A percentile compares a stretch with the other conserved stretches of the same genome.
These are phyloP conservation scores for Equus przewalskii DNA, from an alignment of 2,113 vertebrate species.

Conservation along the genomic window DNA sequence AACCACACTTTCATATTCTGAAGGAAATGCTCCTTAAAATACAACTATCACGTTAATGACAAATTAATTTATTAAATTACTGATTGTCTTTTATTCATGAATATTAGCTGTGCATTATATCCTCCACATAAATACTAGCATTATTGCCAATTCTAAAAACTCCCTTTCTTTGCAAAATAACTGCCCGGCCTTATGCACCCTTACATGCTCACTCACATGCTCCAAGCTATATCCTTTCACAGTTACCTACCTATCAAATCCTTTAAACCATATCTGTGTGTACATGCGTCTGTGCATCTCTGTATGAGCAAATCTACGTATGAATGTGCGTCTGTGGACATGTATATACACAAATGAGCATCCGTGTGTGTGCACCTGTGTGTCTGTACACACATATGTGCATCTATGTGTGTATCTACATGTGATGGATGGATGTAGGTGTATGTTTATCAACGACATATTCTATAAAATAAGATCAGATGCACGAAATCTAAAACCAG, in stretches of 20 bases:
- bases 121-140: neutral
- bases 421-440: neutral
- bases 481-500: neutral
- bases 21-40: conserved; percentile 42
- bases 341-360: accelerated
- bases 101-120: neutral
- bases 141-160: conserved; percentile 7
- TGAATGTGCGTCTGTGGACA: neutral
- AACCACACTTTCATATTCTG: neutral
- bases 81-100: neutral
- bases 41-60: neutral
- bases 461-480: neutral
- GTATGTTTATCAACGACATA: no score
- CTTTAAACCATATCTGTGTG: neutral
- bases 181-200: neutral
- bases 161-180: conserved; percentile 7
- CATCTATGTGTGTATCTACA: no score
- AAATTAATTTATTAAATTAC: neutral
- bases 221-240: neutral
- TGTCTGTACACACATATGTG: neutral
- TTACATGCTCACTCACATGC: neutral
- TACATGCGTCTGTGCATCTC: neutral
- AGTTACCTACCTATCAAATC: neutral
- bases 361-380: neutral
- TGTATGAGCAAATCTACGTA: neutral